Base-by-base conservation (phyloP, 2,797 vertebrate genomes). In the Diplodus puntazzo region DNA sequence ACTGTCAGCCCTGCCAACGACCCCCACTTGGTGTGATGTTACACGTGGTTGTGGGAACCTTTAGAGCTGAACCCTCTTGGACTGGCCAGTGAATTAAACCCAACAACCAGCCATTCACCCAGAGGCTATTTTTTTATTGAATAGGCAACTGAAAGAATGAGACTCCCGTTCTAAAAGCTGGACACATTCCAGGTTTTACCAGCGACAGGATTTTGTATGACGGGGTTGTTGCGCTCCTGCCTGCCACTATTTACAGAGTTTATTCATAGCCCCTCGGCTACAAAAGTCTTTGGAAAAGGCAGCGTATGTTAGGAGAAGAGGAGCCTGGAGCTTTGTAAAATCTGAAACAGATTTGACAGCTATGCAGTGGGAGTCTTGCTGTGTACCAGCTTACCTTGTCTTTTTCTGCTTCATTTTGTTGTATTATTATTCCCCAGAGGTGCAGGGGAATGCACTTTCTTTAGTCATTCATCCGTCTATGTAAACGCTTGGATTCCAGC, bases 1-100 rank as follows among this genome's bases (percentile, higher is more conserved):
- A 98, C 97, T 27, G 97, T 98, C 91, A 98, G 96, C 82, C 97
- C 97, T 45, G 97, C 97, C 70, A 93, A 97, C 39, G 97, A 98
- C 89, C 97, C 97, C 69, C 96, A 96, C 87, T 80, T 92, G 83
- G 92, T 92, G 92, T 95, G 94, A 96, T 69, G 82, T 73, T 54
- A 25, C 21, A 73, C 27, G 59, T 73, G 81, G 68, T 69, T 67
- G 45, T 61, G 75, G 79, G 78, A 84, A 86, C 77, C 76, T 82
- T 82, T 65, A 85, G 84, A 91, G 86, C 80, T 59, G 67, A 85
- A 91, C 80, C 84, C 85, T 89, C 87, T 88, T 63, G 90, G 82
- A 92, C 84, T 83, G 79, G 89, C 88, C 80, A 77, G 64, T 87
- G 80, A 92, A 88, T 84, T 82, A 69, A 86, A 68, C 87, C 74